Evolutionary conservation across 2,797 vertebrate species (phyloP).

Genomic region (Lutjanus campechanus): DNA sequence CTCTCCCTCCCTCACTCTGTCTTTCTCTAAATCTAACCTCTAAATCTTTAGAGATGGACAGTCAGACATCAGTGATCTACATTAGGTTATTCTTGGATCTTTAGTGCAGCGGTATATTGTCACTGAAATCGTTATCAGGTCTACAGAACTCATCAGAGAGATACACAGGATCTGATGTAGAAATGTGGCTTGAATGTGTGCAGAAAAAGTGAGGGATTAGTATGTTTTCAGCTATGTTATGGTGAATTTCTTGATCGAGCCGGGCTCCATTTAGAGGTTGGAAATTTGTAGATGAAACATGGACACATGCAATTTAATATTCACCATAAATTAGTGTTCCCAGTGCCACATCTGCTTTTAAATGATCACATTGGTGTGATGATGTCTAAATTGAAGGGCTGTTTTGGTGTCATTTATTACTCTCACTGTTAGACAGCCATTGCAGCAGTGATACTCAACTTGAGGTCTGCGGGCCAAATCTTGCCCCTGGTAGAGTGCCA

Average conservation of each 20-base stretch:
- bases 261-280: neutral
- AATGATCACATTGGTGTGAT: no score
- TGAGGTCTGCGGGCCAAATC: no score
- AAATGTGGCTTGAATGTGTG: neutral
- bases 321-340: no score
- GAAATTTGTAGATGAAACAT: neutral
- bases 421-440: no score
- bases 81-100: slow-evolving; percentile 26
- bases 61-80: neutral
- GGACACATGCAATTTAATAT: neutral
- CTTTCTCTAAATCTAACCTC: slow-evolving; percentile 33
- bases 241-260: neutral
- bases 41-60: slow-evolving; percentile 37
- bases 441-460: no score
- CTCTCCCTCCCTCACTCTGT: neutral
- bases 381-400: no score
- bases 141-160: no score
- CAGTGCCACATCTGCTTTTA: no score
- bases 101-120: neutral
- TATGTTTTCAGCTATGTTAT: neutral
- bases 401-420: no score
- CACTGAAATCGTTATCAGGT: neutral
- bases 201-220: neutral
- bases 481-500: no score
- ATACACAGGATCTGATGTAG: neutral